Evolutionary conservation across 2,888 invertebrate genomes (phyloP).

Genomic region (Coleophora flavipennella): DNA sequence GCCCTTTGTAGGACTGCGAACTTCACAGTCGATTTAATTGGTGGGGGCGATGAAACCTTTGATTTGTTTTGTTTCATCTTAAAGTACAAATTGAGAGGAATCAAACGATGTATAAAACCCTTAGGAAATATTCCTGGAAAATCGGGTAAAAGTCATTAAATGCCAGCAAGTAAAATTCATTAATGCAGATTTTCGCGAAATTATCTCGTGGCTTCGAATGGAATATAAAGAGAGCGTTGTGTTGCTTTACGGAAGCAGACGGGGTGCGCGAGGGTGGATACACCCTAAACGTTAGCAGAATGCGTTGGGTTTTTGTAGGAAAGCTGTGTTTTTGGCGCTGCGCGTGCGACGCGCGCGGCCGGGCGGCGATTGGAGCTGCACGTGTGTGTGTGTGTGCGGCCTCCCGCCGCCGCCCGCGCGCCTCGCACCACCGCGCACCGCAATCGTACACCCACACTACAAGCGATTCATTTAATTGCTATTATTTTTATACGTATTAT

Average conservation of each 20-base stretch:
- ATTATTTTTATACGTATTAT: not conserved
- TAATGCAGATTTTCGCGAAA: conserved; percentile 38
- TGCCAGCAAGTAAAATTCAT: conserved; percentile 17
- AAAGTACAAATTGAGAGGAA: conserved; percentile 26
- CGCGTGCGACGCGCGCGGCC: conserved; percentile 39
- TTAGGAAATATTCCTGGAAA: conserved; percentile 18
- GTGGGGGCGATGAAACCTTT: too few species aligned
- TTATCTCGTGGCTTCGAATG: conserved; percentile 37
- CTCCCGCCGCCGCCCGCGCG: conserved; percentile 46
- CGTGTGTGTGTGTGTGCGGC: conserved; percentile 44
- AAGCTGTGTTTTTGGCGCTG: conserved; percentile 42
- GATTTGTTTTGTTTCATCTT: conserved; percentile 2
- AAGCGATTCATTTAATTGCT: conserved; percentile 1
- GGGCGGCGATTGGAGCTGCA: conserved; percentile 51
- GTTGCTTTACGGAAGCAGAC: conserved; percentile 16
- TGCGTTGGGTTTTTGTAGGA: conserved; percentile 41
- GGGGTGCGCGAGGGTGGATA: conserved; percentile 44
- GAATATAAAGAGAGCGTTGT: conserved; percentile 9
- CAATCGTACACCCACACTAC: conserved; percentile 11
- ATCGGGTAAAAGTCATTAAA: conserved; percentile 30
- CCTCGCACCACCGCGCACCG: conserved; percentile 20
- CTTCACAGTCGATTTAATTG: conserved; percentile 11
- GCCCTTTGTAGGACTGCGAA: conserved; percentile 16
- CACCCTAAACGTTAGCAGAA: conserved; percentile 56
- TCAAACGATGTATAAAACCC: conserved; percentile 15